Evolutionary conservation across 2,113 vertebrate genomes (phyloP).

Genomic region (Petrocephalus microphthalmus): DNA sequence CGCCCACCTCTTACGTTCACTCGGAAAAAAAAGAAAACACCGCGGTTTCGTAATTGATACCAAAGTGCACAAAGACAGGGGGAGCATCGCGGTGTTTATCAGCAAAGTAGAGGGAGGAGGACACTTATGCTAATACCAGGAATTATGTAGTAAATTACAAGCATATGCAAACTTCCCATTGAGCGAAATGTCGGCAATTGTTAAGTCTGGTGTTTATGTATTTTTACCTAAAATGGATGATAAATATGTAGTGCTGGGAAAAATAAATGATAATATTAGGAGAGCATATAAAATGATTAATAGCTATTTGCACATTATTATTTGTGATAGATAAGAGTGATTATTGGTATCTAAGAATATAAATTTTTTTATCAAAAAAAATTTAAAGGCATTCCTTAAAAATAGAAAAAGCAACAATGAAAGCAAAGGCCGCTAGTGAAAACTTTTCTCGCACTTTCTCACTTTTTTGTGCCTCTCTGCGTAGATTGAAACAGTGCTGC

Average conservation of each 20-base stretch:
- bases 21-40: not conserved
- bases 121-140: not conserved
- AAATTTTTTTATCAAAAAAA: not conserved
- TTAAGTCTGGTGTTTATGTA: not conserved
- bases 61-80: not conserved
- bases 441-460: not conserved
- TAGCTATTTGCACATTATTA: not conserved
- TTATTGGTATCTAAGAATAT: not conserved
- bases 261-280: not conserved
- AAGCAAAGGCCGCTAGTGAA: not conserved
- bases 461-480: not conserved
- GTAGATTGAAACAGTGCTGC: not conserved
- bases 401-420: not conserved
- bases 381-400: not conserved
- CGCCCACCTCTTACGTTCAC: not conserved
- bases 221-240: not conserved
- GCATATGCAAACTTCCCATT: not conserved
- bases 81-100: not conserved
- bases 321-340: not conserved
- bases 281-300: not conserved
- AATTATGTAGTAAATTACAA: not conserved
- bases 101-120: not conserved
- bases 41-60: not conserved
- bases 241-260: not conserved
- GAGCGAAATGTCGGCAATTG: not conserved